Base-by-base conservation (phyloP, 2,888 invertebrate genomes). In the Eupeodes latifasciatus region DNA sequence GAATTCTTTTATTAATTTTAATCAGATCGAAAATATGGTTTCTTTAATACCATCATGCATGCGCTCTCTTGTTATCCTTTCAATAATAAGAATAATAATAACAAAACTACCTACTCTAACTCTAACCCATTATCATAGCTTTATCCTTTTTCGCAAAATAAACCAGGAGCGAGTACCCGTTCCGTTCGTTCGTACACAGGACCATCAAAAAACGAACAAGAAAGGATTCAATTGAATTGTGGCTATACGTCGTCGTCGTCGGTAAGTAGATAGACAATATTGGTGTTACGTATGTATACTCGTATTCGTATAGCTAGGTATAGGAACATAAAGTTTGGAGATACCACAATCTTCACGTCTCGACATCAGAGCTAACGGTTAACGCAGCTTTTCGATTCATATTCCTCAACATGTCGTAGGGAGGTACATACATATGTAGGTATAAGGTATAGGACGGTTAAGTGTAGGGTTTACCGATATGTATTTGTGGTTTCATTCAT, bases 11-110 rank as follows among this genome's bases (percentile, higher is more conserved):
- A 83, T 83, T 77, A 87, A 87, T 86, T 83, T 87, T 87, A 87
- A 87, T 87, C 87, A 87, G 87, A 87, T 87, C 77, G 84, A 80
- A 72, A 84, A 84, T 87, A 87, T 74, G 87, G 87, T 84, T 87
- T 87, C 87, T 75, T 49, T 84, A 74, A 84, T 87, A 87, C 80
- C 75, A 76, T 76, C 84, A 74, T 62, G 75, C 61, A 64, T 80
- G 83, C 80, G 79, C 84, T 80, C 84, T 80, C 77, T 84, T 40
- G 76, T 83, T 84, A 87, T 87, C 87, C 84, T 72, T 84, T 71
- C 71, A 67, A 79, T 59, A 64, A 61, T 55, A 36, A 19, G 19
- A 55, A 51, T 66, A 66, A 44, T 44, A 27, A 47, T 6, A 67
- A 34, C 16, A 53, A 53, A 80, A 67, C 75, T 76, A 87, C 71